phyloP scores from a whole-genome alignment of 1,140 invertebrate species.

The Lepeophtheirus salmonis region DNA sequence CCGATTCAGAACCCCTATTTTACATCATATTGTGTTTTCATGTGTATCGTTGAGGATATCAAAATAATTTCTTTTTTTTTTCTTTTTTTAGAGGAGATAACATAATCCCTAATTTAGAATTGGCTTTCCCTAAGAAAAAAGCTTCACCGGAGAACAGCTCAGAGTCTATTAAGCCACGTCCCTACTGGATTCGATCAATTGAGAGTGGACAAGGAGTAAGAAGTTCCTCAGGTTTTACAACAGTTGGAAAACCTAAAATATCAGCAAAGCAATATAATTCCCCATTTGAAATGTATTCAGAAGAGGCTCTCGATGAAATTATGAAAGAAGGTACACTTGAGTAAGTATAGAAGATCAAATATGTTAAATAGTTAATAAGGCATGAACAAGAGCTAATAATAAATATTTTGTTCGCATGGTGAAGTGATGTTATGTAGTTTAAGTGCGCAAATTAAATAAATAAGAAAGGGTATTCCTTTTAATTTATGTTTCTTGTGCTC shows the following conservation, averaged over 20 bases:
- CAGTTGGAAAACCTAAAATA: constrained; percentile 15
- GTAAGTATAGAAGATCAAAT: no score
- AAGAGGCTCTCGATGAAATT: constrained; percentile 15
- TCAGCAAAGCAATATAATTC: constrained; percentile 12
- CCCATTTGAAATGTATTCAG: constrained; percentile 9
- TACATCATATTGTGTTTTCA: no score
- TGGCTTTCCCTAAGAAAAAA: constrained; percentile 7
- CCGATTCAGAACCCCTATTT: no score
- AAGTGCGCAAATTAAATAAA: no score
- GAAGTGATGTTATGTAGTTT: no score
- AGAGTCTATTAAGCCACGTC: neutral
- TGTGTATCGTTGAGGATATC: no score
- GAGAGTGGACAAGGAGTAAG: neutral
- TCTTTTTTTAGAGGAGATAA: constrained; percentile 13
- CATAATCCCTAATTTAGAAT: constrained; percentile 5
- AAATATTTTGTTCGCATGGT: no score
- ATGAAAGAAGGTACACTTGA: constrained; percentile 13
- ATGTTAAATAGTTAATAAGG: no score
- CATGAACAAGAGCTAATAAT: no score
- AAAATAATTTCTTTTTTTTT: no score
- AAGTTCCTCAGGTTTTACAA: constrained; percentile 9
- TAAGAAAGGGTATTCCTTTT: no score
- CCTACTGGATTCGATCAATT: constrained; percentile 6
- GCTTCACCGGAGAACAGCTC: neutral
- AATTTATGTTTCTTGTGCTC: no score